Conservation (phyloP, 1,140 invertebrate species). For the Antheraea pernyi region DNA sequence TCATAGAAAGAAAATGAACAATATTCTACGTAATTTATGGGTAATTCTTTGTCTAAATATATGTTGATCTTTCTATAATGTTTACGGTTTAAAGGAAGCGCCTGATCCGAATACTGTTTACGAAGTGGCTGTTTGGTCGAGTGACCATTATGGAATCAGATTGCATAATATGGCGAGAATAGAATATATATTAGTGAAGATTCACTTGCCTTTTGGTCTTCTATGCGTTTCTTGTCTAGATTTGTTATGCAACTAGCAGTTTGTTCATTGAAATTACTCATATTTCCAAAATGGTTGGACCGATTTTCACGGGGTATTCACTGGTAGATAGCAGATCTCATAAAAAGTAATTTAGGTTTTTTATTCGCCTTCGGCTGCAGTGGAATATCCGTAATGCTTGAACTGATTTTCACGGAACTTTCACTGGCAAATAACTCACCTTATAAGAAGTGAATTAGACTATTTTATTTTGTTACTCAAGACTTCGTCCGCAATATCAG, state of each 20-base stretch:
- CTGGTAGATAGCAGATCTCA: no score
- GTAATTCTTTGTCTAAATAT: constrained; percentile 7
- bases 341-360: no score
- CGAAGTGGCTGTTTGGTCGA: constrained; percentile 11
- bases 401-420: no score
- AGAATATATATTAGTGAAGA: not conserved
- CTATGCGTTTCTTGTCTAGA: not conserved
- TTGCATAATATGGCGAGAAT: not conserved
- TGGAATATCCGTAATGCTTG: no score
- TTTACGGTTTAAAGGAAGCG: constrained; percentile 21
- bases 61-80: constrained; percentile 15
- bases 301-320: no score
- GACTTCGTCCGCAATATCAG: no score
- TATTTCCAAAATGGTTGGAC: no score
- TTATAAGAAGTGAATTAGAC: no score
- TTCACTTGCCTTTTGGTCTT: not conserved
- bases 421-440: no score
- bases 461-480: no score
- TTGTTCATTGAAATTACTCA: no score
- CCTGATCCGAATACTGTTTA: constrained; percentile 17
- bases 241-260: not conserved
- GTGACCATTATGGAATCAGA: constrained; percentile 15
- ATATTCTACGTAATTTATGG: constrained; percentile 7
- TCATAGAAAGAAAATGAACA: not conserved
- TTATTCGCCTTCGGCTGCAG: no score